Conservation (phyloP, 2,888 invertebrate species). For the Leptinotarsa haldemani region DNA sequence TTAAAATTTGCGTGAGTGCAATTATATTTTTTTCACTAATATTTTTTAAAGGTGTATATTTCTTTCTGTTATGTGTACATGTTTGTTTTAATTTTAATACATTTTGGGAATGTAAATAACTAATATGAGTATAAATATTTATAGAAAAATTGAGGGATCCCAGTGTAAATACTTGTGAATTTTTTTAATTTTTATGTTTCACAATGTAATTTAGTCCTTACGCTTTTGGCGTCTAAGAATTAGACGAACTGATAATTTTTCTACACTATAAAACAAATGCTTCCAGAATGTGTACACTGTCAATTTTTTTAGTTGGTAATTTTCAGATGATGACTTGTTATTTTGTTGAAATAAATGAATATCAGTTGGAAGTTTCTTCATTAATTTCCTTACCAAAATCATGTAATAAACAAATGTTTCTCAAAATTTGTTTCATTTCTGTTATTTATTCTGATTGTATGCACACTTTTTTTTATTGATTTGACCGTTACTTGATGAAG, state of each 20-base stretch:
- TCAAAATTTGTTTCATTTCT: background rate
- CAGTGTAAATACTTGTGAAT: constrained; percentile 64
- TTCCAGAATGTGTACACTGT: constrained; percentile 65
- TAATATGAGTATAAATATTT: constrained; percentile 55
- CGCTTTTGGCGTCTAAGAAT: constrained; percentile 58
- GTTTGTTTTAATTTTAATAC: constrained; percentile 46
- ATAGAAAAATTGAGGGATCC: constrained; percentile 52
- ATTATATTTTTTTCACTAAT: constrained; percentile 41
- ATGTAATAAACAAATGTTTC: constrained; percentile 1
- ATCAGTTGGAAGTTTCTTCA: constrained; percentile 60
- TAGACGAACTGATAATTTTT: constrained; percentile 64
- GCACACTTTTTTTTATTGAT: too few species aligned
- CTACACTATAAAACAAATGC: constrained; percentile 63
- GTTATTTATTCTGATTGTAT: background rate
- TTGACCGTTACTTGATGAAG: too few species aligned
- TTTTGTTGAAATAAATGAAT: constrained; percentile 66
- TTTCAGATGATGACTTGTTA: constrained; percentile 64
- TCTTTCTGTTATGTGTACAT: constrained; percentile 47
- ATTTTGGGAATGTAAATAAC: constrained; percentile 58
- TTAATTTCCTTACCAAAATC: background rate
- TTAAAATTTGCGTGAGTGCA: constrained; percentile 47
- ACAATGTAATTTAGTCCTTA: constrained; percentile 59
- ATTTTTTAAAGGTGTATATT: constrained; percentile 50
- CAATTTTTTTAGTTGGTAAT: constrained; percentile 65
- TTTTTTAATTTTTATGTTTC: constrained; percentile 61